Evolutionary conservation across 2,797 vertebrate species (phyloP).

Genomic region (Triplophysa yarkandensis): DNA sequence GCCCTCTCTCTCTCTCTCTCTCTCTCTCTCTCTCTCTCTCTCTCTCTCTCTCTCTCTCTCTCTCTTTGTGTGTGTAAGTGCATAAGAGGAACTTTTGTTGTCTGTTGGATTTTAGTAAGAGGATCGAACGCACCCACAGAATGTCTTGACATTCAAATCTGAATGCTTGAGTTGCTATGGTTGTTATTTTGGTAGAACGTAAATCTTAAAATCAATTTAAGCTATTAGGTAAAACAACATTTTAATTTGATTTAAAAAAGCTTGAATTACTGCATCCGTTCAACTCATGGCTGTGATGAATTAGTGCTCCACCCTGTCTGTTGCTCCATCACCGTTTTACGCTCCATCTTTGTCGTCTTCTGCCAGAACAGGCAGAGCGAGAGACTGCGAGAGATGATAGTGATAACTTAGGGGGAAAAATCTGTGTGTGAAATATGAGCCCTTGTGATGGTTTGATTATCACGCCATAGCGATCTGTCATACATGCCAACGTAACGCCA

Average conservation of each 20-base stretch:
- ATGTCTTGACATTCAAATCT: background rate
- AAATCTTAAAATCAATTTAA: too few species aligned
- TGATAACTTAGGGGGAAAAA: background rate
- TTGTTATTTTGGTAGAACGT: too few species aligned
- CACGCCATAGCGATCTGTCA: background rate
- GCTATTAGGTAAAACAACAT: too few species aligned
- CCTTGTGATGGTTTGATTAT: conserved; percentile 18
- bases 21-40: too few species aligned
- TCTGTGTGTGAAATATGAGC: conserved; percentile 13
- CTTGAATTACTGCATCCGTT: too few species aligned
- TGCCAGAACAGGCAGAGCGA: background rate
- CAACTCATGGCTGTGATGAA: conserved; percentile 53
- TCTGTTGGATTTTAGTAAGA: conserved; percentile 19
- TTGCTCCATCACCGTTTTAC: conserved; percentile 1
- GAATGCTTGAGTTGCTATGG: too few species aligned
- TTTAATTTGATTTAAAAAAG: too few species aligned
- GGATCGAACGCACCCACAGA: background rate
- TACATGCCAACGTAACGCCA: background rate
- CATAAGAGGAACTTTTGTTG: conserved; percentile 6
- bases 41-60: too few species aligned
- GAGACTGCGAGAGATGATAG: background rate
- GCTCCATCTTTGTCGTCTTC: background rate
- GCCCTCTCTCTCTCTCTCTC: background rate
- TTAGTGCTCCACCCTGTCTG: conserved; percentile 57
- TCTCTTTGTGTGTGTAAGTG: background rate